Conservation (phyloP, 1,140 invertebrate species). For the Carposina sasakii region DNA sequence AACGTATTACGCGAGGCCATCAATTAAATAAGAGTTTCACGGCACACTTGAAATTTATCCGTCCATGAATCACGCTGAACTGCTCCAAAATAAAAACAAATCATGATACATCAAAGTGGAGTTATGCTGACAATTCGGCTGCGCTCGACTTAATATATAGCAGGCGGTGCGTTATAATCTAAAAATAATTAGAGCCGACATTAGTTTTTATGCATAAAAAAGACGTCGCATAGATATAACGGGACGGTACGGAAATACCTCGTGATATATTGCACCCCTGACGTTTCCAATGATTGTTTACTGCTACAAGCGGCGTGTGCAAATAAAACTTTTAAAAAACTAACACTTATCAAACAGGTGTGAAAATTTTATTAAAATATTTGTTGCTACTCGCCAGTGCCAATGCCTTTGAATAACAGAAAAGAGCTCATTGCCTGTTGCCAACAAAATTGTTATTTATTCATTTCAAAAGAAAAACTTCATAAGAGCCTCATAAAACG, state of each 20-base stretch:
- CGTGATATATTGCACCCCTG: constrained; percentile 53
- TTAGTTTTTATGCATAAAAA: constrained; percentile 71
- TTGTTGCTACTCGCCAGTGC: too few relatives aligned
- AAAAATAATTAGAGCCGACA: constrained; percentile 70
- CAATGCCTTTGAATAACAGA: too few relatives aligned
- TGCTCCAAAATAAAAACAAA: constrained; percentile 68
- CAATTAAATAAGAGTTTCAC: constrained; percentile 54
- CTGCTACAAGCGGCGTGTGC: not conserved
- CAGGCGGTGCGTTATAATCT: constrained; percentile 66
- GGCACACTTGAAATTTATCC: constrained; percentile 57
- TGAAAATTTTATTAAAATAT: too few relatives aligned
- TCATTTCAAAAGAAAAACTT: constrained; percentile 46
- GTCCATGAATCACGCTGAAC: constrained; percentile 59
- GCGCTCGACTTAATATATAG: constrained; percentile 63
- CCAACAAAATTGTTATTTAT: constrained; percentile 43
- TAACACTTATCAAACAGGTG: too few relatives aligned
- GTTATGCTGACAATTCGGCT: constrained; percentile 69
- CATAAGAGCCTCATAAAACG: constrained; percentile 39
- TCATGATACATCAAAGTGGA: constrained; percentile 66
- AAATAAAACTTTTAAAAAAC: too few relatives aligned
- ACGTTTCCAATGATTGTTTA: constrained; percentile 44
- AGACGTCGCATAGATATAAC: constrained; percentile 49
- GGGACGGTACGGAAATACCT: constrained; percentile 57
- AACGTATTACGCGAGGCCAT: constrained; percentile 46
- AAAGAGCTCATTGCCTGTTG: too few relatives aligned